Conservation (phyloP, 2,113 vertebrate species). For the Physeter macrocephalus region DNA sequence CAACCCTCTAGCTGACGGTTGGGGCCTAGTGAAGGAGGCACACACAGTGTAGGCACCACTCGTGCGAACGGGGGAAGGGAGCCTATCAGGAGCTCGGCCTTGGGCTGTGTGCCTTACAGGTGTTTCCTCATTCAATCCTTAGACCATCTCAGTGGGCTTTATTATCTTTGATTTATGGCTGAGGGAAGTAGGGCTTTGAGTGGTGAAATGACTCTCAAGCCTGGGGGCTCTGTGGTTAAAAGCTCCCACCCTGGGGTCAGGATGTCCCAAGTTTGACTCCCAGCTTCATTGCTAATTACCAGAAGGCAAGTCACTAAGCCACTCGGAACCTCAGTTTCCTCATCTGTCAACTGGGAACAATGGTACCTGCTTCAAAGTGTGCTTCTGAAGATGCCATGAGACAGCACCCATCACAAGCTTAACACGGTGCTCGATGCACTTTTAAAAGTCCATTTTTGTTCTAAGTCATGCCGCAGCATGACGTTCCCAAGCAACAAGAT, state of each 20-base stretch:
- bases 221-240: background rate
- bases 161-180: background rate
- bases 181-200: background rate
- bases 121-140: background rate
- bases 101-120: background rate
- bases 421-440: fast-evolving
- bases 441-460: background rate
- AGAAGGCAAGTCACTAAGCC: background rate
- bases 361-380: background rate
- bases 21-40: background rate
- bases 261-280: background rate
- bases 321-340: background rate
- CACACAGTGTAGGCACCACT: background rate
- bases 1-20: fast-evolving
- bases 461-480: background rate
- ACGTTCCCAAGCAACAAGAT: conserved; percentile 45
- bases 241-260: background rate
- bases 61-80: fast-evolving
- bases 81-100: too few relatives aligned
- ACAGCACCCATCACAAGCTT: background rate
- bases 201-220: background rate
- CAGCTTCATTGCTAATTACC: background rate
- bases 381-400: background rate
- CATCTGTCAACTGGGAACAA: background rate
- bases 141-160: background rate